A percentile compares a stretch with the other conserved stretches of the same genome.
phyloP scores from a whole-genome alignment of 2,888 invertebrate species.

The Drosophila stalkeri region DNA sequence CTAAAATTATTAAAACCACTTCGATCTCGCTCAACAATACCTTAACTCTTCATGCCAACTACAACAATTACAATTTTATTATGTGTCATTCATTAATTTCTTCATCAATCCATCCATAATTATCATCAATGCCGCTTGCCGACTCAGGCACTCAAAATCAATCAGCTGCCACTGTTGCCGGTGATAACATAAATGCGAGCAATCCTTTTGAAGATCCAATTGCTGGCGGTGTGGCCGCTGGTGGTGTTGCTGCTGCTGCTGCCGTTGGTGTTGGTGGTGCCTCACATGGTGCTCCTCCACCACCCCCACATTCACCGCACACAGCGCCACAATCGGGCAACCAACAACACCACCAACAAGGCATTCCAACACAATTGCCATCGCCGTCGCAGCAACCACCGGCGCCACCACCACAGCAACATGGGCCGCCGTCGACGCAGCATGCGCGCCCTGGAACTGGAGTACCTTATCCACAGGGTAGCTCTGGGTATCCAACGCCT shows the following conservation, averaged over 20 bases:
- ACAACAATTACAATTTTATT: slow-evolving; percentile 63
- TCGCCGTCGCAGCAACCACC: slow-evolving; percentile 58
- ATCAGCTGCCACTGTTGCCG: slow-evolving; percentile 83
- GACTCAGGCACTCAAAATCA: slow-evolving; percentile 80
- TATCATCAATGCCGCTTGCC: slow-evolving; percentile 63
- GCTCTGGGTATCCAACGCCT: slow-evolving; percentile 84
- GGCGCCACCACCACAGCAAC: slow-evolving; percentile 67
- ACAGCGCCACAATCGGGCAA: slow-evolving; percentile 57
- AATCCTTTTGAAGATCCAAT: slow-evolving; percentile 93
- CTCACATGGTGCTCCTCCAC: slow-evolving; percentile 59
- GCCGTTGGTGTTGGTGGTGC: slow-evolving; percentile 42
- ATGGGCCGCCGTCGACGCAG: slow-evolving; percentile 68
- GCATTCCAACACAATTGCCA: slow-evolving; percentile 64
- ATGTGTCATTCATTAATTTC: slow-evolving; percentile 71
- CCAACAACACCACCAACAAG: slow-evolving; percentile 53
- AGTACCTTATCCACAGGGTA: slow-evolving; percentile 85
- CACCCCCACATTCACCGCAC: slow-evolving; percentile 71
- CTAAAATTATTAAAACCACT: slow-evolving; percentile 43
- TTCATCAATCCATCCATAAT: slow-evolving; percentile 56
- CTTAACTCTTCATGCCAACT: slow-evolving; percentile 44
- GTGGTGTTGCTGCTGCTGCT: slow-evolving; percentile 50
- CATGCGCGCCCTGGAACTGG: slow-evolving; percentile 73
- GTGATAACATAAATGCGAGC: slow-evolving; percentile 93
- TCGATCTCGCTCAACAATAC: slow-evolving; percentile 41
- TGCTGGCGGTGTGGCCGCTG: slow-evolving; percentile 72